Base-by-base conservation (phyloP, 2,888 invertebrate species). In the Calliphora vomitoria region DNA sequence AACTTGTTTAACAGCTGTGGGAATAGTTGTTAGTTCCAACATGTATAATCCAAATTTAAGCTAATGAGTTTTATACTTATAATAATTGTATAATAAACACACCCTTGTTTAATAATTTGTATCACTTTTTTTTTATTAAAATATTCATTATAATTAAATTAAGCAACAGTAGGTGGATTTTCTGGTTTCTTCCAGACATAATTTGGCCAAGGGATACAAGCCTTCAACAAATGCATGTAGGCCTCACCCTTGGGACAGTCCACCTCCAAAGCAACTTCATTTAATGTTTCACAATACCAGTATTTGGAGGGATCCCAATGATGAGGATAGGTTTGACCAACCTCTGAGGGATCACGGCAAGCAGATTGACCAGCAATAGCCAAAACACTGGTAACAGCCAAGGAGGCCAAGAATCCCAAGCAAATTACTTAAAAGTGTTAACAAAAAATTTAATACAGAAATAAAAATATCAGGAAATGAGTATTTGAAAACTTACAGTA, bases 301-400 rank as follows among this genome's bases (percentile, higher is more conserved):
- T 91, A 93, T 79, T 91, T 92, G 35, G 92, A 91, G 20, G 93
- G 91, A 85, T 93, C 93, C 84, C 92, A 91, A 78, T 93, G 93
- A 88, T 93, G 91, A 10, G 91, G 88, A 66, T 90, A 91, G 13
- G 91, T 92, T 80, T 91, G 90, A 4, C 91, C 91, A 44, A 91
- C 50, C 58, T 92, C 92, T 8, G 87, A 88, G 53, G 89, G 90
- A 87, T 92, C 92, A 68, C 85, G 81, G 87, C 93, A 93, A 82
- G 91, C 93, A 6, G 93, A 93, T 47, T 91, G 93, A 20, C 93
- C 93, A 74, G 89, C 92, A 71, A 90, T 87, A 4, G 89, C 90
- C 18, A 88, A 75, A 8, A 88, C 86, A 0, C 64, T 87, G 11
- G 68, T 87, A 64, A 91, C 85, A 66, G 89, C 87, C 72, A 90